These are phyloP conservation scores for Holocentrus rufus DNA, from an alignment of 2,797 vertebrate species.

Conservation along the genomic window DNA sequence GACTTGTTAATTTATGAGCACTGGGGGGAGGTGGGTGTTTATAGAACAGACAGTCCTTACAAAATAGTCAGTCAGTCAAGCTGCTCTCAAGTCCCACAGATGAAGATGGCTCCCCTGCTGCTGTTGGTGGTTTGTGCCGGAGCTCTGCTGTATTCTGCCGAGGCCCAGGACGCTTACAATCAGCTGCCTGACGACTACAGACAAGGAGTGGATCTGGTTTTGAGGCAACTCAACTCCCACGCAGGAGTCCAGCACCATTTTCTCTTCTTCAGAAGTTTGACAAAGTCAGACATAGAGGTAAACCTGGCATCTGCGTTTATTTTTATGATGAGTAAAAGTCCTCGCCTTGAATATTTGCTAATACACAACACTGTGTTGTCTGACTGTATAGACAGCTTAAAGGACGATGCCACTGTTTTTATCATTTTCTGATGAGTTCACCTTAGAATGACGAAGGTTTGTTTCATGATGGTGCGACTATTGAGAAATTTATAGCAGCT, in stretches of 20 bases:
- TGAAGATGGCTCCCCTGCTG: slow-evolving; percentile 74
- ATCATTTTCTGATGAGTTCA: no score
- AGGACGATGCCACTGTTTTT: background rate
- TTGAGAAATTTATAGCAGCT: background rate
- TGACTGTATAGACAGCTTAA: no score
- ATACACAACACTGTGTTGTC: background rate
- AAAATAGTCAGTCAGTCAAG: slow-evolving; percentile 1
- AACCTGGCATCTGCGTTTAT: background rate
- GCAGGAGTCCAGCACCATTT: slow-evolving; percentile 63
- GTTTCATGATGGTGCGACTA: background rate
- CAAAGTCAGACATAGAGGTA: slow-evolving; percentile 71
- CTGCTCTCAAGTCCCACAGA: slow-evolving; percentile 29
- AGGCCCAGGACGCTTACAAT: slow-evolving; percentile 61
- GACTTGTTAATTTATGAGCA: background rate
- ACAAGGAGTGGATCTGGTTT: slow-evolving; percentile 75
- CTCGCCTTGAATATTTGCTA: background rate
- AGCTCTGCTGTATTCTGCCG: slow-evolving; percentile 38
- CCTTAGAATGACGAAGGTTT: no score
- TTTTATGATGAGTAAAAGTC: background rate
- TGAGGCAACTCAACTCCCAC: slow-evolving; percentile 65
- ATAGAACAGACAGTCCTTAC: background rate
- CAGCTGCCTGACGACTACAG: slow-evolving; percentile 61
- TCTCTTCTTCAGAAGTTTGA: slow-evolving; percentile 71
- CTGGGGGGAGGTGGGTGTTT: slow-evolving; percentile 32
- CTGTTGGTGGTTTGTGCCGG: slow-evolving; percentile 67